Conservation (phyloP, 2,113 vertebrate genomes). For the Thinocorus orbignyianus region DNA sequence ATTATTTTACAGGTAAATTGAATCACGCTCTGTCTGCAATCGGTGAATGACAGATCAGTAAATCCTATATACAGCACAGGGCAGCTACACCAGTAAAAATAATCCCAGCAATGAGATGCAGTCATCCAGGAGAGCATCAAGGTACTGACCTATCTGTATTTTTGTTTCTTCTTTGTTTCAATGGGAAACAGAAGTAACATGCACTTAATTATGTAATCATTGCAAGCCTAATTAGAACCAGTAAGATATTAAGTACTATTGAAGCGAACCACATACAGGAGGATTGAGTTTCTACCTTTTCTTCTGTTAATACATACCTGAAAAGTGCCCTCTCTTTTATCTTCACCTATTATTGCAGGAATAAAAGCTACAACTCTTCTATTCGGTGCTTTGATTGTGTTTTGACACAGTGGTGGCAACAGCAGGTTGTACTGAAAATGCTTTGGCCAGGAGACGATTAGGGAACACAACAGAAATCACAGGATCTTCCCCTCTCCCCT, state of each 20-base stretch:
- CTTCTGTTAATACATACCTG: neutral
- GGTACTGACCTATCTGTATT: neutral
- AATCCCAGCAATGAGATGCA: neutral
- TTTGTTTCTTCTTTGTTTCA: neutral
- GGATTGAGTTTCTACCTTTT: neutral
- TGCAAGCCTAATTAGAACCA: slow-evolving; percentile 4
- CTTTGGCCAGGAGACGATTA: neutral
- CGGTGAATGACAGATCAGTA: neutral
- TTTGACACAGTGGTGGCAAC: neutral
- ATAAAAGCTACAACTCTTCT: neutral
- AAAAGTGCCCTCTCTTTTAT: neutral
- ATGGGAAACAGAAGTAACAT: neutral
- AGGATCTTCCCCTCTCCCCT: neutral
- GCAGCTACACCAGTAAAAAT: neutral
- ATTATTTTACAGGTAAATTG: neutral
- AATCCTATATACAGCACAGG: neutral
- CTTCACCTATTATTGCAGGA: neutral
- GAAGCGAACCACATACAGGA: neutral
- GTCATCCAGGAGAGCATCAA: neutral
- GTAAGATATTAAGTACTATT: neutral
- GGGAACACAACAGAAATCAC: neutral
- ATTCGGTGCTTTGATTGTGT: neutral
- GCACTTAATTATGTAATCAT: neutral
- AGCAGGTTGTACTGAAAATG: neutral
- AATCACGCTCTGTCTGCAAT: neutral